Conservation (phyloP, 1,140 invertebrate genomes). For the Thalassaphorura encarpata region DNA sequence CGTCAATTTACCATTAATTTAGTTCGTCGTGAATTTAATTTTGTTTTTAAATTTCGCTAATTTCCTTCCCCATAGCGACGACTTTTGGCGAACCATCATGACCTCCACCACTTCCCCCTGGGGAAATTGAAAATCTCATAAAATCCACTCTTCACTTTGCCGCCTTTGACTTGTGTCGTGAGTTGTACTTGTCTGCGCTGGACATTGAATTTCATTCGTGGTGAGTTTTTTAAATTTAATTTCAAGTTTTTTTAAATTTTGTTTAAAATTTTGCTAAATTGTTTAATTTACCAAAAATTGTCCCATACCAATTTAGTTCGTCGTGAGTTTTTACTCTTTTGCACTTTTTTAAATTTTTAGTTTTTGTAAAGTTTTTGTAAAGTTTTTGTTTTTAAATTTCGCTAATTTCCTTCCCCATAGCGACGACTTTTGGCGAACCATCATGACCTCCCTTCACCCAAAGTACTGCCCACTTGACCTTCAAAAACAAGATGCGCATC, state of each 20-base stretch:
- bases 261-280: not conserved
- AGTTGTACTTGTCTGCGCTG: constrained; percentile 71
- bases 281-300: too few species aligned
- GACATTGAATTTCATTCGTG: constrained; percentile 72
- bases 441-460: constrained; percentile 65
- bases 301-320: too few species aligned
- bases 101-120: constrained; percentile 55
- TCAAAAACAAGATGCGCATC: constrained; percentile 64
- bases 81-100: constrained; percentile 72
- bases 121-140: constrained; percentile 52
- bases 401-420: constrained; percentile 30
- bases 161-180: constrained; percentile 63
- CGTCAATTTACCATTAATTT: too few species aligned
- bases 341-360: constrained; percentile 10
- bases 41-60: not conserved
- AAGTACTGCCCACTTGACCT: constrained; percentile 56
- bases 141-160: constrained; percentile 59
- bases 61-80: constrained; percentile 37
- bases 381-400: not conserved
- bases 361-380: not conserved
- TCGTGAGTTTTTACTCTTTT: too few species aligned
- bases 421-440: constrained; percentile 61
- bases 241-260: not conserved
- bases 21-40: too few species aligned
- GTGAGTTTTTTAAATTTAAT: constrained; percentile 39